Conservation (phyloP, 1,140 invertebrate species). For the Drosophila sturtevanti region DNA sequence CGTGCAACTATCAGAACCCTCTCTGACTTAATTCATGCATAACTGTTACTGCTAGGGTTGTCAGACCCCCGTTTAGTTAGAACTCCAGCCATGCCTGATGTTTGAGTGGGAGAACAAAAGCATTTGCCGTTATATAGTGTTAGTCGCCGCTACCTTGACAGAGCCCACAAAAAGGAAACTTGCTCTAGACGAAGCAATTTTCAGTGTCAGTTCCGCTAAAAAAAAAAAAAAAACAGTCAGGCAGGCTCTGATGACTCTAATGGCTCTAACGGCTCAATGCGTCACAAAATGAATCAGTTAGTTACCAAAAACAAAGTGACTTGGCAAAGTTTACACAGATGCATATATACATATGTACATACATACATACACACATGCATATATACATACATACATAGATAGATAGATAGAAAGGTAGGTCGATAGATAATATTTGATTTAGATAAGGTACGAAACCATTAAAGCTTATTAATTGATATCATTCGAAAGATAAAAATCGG, state of each 20-base stretch:
- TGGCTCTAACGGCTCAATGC: background rate
- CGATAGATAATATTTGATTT: conserved; percentile 3
- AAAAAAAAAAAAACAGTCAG: background rate
- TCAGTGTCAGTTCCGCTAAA: conserved; percentile 23
- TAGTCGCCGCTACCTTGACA: background rate
- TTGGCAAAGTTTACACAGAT: no score
- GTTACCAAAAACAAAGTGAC: background rate
- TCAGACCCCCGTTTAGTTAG: background rate
- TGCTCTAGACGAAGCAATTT: conserved; percentile 5
- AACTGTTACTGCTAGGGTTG: no score
- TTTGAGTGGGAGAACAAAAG: conserved; percentile 1
- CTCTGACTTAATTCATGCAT: no score
- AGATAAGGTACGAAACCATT: conserved; percentile 9
- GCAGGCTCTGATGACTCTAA: background rate
- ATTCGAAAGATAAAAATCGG: background rate
- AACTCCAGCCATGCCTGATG: background rate
- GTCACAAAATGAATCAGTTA: conserved; percentile 15
- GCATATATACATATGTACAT: no score
- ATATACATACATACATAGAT: no score
- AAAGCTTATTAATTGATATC: conserved; percentile 66
- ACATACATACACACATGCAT: no score
- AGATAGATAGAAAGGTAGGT: background rate
- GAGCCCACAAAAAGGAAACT: conserved; percentile 51
- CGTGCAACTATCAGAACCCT: no score
- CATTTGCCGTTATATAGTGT: conserved; percentile 29